Conservation (phyloP, 2,797 vertebrate species). For the Capromys pilorides region DNA sequence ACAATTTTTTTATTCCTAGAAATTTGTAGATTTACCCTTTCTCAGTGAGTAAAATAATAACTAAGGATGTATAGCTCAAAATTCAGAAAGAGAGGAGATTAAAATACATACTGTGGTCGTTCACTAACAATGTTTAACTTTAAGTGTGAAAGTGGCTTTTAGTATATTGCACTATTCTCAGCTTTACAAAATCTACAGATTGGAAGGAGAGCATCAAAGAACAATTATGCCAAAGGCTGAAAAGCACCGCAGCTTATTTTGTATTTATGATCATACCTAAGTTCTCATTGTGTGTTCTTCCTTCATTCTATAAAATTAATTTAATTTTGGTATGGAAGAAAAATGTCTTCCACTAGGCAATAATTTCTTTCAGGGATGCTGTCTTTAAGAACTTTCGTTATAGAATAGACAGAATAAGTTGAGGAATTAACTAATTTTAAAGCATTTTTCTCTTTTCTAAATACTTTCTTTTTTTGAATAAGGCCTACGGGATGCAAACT, state of each 20-base stretch:
- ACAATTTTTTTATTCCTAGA: neutral
- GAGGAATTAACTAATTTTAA: conserved; percentile 49
- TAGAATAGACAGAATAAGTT: neutral
- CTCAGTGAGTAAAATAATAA: neutral
- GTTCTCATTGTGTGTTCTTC: neutral
- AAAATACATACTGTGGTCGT: neutral
- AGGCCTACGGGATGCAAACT: conserved; percentile 34
- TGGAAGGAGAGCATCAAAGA: neutral
- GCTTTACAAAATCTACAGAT: neutral
- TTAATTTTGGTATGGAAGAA: neutral
- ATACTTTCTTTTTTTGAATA: conserved; percentile 5
- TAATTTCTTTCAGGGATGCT: neutral
- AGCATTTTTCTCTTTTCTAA: conserved; percentile 31
- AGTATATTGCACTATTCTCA: neutral
- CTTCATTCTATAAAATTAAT: neutral
- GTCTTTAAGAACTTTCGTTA: neutral
- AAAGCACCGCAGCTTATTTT: neutral
- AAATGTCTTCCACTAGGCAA: neutral
- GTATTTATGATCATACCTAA: neutral
- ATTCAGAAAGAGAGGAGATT: neutral
- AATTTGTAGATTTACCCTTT: neutral
- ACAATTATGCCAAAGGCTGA: neutral
- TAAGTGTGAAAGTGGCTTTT: neutral
- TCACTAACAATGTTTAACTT: neutral
- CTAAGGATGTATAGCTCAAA: neutral